Conservation (phyloP, 2,888 invertebrate species). For the Phaonia tiefii region DNA sequence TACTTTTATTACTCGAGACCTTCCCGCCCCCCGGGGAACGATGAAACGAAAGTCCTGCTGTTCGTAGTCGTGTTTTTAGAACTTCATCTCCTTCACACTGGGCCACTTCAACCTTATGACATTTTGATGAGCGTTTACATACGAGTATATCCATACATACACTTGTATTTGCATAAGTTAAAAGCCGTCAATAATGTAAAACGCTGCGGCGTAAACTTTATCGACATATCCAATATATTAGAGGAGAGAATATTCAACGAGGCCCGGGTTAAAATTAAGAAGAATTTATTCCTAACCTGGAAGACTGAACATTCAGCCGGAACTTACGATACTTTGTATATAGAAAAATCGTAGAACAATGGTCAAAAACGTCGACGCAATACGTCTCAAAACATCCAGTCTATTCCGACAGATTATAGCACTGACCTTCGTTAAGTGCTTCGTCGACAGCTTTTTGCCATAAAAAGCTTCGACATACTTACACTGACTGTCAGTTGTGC, state of each 20-base stretch:
- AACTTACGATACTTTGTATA: no score
- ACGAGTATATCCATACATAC: conserved; percentile 59
- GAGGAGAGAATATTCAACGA: background rate
- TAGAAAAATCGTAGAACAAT: no score
- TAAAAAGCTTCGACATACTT: no score
- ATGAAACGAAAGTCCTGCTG: no score
- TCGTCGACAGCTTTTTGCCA: no score
- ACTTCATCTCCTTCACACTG: conserved; percentile 22
- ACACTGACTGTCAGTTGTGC: no score
- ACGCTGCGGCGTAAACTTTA: background rate
- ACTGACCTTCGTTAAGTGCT: no score
- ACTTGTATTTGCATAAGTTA: conserved; percentile 14
- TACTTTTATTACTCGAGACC: conserved; percentile 27
- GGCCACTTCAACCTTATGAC: conserved; percentile 22
- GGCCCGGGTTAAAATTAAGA: background rate
- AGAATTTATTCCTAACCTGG: no score
- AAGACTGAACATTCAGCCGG: no score
- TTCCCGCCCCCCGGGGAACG: background rate
- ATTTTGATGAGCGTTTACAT: conserved; percentile 64
- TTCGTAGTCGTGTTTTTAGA: background rate
- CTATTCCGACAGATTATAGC: no score
- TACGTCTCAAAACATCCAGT: no score
- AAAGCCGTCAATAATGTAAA: conserved; percentile 16
- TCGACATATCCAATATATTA: background rate
- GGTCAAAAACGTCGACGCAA: no score